Conservation (phyloP, 2,113 vertebrate genomes). For the Pseudorhombus dupliciocellatus region DNA sequence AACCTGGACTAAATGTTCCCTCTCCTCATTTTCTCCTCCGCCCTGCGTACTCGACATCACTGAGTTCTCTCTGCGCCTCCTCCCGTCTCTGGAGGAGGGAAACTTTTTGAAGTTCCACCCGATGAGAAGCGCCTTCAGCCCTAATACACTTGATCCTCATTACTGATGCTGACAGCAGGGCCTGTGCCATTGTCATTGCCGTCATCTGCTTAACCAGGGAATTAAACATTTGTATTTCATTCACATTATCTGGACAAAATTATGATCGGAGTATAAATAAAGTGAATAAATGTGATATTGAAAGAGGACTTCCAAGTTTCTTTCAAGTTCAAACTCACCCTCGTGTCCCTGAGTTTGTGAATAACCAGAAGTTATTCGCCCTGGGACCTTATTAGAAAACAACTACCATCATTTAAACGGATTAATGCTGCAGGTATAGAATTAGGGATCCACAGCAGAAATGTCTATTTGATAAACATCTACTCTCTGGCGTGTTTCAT, state of each 20-base stretch:
- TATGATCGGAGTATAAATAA: no score
- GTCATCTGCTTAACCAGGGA: constrained; percentile 35
- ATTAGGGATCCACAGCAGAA: background rate
- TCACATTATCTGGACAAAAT: no score
- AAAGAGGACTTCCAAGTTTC: no score
- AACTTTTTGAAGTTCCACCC: constrained; percentile 64
- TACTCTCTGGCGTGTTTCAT: constrained; percentile 8
- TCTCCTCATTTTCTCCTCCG: constrained; percentile 12
- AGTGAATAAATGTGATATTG: no score
- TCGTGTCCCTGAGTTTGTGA: background rate
- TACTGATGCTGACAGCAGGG: constrained; percentile 55
- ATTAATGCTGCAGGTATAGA: constrained; percentile 18
- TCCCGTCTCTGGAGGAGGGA: constrained; percentile 60
- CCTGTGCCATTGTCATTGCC: constrained; percentile 40
- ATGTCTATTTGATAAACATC: constrained; percentile 15
- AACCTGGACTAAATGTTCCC: background rate
- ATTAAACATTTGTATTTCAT: no score
- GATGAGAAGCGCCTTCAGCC: constrained; percentile 64
- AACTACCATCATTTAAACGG: constrained; percentile 4
- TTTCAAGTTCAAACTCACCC: no score
- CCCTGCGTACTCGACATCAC: constrained; percentile 10
- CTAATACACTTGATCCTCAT: constrained; percentile 57
- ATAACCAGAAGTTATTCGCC: background rate
- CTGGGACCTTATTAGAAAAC: constrained; percentile 35
- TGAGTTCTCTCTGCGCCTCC: constrained; percentile 29